Percentiles rank a stretch among this genome's conserved stretches.
phyloP scores from a whole-genome alignment of 1,140 invertebrate species.

The Caerostris darwini region DNA sequence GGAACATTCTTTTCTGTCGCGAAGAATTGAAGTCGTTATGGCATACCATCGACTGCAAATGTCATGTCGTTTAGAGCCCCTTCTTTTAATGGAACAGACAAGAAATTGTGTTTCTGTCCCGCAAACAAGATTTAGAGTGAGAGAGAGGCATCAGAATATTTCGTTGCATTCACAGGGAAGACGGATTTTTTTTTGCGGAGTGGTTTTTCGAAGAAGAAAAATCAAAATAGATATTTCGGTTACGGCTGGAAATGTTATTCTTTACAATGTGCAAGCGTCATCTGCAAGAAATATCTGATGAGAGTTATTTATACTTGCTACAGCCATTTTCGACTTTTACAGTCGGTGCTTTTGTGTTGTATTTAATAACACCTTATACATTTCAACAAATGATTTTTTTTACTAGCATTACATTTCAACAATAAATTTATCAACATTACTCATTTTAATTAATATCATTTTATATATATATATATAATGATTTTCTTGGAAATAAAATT shows the following conservation, averaged over 20 bases:
- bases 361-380: no score
- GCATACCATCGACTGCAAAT: conserved; percentile 34
- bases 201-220: not conserved
- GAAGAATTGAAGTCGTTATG: conserved; percentile 34
- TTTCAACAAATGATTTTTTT: no score
- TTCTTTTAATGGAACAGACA: conserved; percentile 46
- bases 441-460: no score
- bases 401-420: no score
- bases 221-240: not conserved
- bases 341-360: no score
- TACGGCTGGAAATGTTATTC: not conserved
- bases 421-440: no score
- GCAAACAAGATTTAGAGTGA: conserved; percentile 42
- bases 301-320: no score
- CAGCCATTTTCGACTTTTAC: no score
- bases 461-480: no score
- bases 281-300: no score
- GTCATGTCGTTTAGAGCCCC: conserved; percentile 44
- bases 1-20: not conserved
- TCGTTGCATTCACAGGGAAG: not conserved
- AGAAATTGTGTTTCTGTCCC: conserved; percentile 56
- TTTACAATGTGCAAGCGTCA: not conserved
- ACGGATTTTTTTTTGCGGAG: not conserved
- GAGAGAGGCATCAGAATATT: conserved; percentile 13
- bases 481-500: no score